Conservation (phyloP, 2,888 invertebrate species). For the Drosophila greeni region DNA sequence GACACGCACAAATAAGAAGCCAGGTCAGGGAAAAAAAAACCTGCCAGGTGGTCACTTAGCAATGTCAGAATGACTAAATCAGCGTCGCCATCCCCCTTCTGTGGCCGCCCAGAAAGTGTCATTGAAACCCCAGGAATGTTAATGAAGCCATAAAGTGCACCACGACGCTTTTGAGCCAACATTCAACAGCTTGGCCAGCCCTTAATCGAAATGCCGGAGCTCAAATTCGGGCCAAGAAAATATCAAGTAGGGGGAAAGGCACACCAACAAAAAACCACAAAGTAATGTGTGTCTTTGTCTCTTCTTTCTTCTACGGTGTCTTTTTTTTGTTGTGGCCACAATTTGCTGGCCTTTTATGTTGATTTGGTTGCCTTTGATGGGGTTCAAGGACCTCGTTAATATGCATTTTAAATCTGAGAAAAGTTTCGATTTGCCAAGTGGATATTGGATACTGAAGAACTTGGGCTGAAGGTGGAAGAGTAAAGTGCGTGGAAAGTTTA, state of each 20-base stretch:
- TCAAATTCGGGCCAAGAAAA: constrained; percentile 20
- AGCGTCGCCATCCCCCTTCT: not conserved
- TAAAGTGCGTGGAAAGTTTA: not conserved
- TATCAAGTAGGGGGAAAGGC: not conserved
- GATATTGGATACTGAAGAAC: constrained; percentile 10
- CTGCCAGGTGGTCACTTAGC: constrained; percentile 32
- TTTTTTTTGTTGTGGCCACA: constrained; percentile 6
- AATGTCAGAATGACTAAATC: constrained; percentile 40
- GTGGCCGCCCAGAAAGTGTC: constrained; percentile 21
- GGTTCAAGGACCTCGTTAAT: constrained; percentile 16
- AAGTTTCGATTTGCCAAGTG: constrained; percentile 12
- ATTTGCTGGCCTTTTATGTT: constrained; percentile 26
- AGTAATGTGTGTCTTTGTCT: constrained; percentile 16
- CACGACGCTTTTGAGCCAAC: constrained; percentile 46
- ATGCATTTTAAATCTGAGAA: constrained; percentile 8
- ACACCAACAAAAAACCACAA: constrained; percentile 13
- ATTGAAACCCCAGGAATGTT: constrained; percentile 62
- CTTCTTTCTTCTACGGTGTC: not conserved
- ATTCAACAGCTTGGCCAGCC: constrained; percentile 47
- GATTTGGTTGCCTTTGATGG: constrained; percentile 24
- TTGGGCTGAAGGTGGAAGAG: not conserved
- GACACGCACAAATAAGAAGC: constrained; percentile 50
- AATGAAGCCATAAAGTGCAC: constrained; percentile 70
- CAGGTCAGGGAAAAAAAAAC: constrained; percentile 10
- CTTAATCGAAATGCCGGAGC: constrained; percentile 49